Evolutionary conservation across 2,113 vertebrate species (phyloP).

Genomic region (Nothobranchius kuhntae): DNA sequence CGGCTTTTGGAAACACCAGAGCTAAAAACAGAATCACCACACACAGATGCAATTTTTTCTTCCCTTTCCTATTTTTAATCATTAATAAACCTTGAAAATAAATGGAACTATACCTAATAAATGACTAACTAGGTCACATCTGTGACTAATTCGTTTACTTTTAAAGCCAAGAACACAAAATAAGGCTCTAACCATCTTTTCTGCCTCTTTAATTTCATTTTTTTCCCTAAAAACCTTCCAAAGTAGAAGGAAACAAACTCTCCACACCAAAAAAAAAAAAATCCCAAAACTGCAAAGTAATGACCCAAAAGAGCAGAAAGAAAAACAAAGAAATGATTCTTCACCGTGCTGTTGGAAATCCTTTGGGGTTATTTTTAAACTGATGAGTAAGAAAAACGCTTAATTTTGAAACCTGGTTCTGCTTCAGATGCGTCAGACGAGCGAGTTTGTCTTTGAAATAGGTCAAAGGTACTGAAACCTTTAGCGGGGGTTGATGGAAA

Average conservation of each 20-base stretch:
- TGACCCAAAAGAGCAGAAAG: conserved; percentile 7
- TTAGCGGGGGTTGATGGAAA: conserved; percentile 43
- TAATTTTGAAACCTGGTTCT: conserved; percentile 49
- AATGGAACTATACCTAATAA: background rate
- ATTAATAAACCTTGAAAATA: conserved; percentile 1
- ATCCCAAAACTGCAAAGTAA: background rate
- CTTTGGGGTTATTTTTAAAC: conserved; percentile 32
- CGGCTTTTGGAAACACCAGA: conserved; percentile 1
- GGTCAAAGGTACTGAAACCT: conserved; percentile 18
- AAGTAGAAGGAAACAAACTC: background rate
- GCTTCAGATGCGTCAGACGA: conserved; percentile 8
- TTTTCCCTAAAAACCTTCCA: background rate
- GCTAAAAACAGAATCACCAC: too few relatives aligned
- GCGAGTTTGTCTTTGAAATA: conserved; percentile 14
- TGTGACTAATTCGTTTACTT: conserved; percentile 14
- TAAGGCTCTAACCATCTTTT: conserved; percentile 8
- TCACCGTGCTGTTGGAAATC: conserved; percentile 9
- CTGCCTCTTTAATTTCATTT: conserved; percentile 13
- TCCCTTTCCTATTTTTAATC: background rate
- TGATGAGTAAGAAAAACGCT: conserved; percentile 14
- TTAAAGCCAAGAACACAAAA: too few relatives aligned
- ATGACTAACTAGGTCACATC: conserved; percentile 37
- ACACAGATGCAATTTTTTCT: background rate
- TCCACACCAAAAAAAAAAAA: background rate
- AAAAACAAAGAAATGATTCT: conserved; percentile 25